Evolutionary conservation across 2,797 vertebrate genomes (phyloP).

Genomic region (Neosalanx taihuensis): DNA sequence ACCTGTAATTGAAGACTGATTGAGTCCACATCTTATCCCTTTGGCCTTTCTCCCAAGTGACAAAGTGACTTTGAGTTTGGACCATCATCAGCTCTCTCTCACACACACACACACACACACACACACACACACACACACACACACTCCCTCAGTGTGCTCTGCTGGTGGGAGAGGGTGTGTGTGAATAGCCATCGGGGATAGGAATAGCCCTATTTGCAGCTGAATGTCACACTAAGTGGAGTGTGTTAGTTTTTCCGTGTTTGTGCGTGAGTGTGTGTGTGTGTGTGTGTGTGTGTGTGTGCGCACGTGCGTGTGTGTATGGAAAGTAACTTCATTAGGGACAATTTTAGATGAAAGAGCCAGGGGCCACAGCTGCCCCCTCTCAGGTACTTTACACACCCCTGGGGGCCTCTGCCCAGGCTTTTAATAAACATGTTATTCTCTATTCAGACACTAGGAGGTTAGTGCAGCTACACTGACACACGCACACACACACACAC

Average conservation of each 20-base stretch:
- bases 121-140: conserved; percentile 4
- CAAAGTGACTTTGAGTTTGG: conserved; percentile 29
- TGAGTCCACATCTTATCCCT: conserved; percentile 11
- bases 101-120: conserved; percentile 3
- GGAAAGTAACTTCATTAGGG: conserved; percentile 52
- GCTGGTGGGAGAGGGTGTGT: conserved; percentile 34
- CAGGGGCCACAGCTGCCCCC: conserved; percentile 49
- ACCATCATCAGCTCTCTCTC: background rate
- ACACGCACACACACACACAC: conserved; percentile 9
- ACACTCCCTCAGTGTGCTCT: conserved; percentile 20
- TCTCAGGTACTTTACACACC: conserved; percentile 37
- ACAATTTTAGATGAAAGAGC: conserved; percentile 59
- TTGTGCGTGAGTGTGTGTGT: conserved; percentile 18
- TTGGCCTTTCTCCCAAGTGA: conserved; percentile 22
- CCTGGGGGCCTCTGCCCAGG: conserved; percentile 25
- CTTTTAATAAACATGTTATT: conserved; percentile 43
- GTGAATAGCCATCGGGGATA: conserved; percentile 50
- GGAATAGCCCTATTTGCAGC: conserved; percentile 52
- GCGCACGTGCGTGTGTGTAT: conserved; percentile 7
- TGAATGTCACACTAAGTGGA: conserved; percentile 55
- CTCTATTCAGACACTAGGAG: conserved; percentile 26
- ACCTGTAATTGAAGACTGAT: conserved; percentile 21
- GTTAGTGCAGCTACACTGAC: background rate
- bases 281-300: conserved; percentile 19
- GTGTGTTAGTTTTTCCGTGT: conserved; percentile 16